A percentile compares a stretch with the other conserved stretches of the same genome.
These are phyloP conservation scores for Myrmecobius fasciatus DNA, from an alignment of 2,113 vertebrate genomes.

Conservation along the genomic window DNA sequence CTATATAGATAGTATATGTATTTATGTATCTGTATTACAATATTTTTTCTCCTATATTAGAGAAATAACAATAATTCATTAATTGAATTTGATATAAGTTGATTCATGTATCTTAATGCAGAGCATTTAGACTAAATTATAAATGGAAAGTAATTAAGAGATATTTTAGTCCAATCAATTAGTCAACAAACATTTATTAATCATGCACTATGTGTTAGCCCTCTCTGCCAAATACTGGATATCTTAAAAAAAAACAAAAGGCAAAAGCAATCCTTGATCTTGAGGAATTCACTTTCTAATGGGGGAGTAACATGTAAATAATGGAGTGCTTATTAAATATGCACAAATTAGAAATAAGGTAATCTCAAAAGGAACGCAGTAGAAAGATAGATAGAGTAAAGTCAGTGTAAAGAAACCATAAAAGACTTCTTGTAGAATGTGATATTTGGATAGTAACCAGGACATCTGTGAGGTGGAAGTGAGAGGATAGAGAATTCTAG, in stretches of 20 bases:
- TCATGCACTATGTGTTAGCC: background rate
- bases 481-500: background rate
- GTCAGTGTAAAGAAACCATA: background rate
- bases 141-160: background rate
- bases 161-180: background rate
- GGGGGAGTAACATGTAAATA: background rate
- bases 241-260: background rate
- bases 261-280: background rate
- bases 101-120: background rate
- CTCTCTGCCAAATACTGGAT: background rate
- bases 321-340: background rate
- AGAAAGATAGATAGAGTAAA: background rate
- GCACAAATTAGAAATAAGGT: background rate
- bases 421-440: background rate
- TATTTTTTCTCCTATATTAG: background rate
- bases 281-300: background rate
- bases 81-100: background rate
- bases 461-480: background rate
- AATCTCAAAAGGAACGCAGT: background rate
- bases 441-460: background rate
- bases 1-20: background rate
- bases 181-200: background rate
- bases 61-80: background rate
- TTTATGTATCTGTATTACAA: background rate
- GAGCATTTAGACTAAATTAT: slow-evolving; percentile 22